Conservation (phyloP, 2,113 vertebrate species). For the Falco punctatus region DNA sequence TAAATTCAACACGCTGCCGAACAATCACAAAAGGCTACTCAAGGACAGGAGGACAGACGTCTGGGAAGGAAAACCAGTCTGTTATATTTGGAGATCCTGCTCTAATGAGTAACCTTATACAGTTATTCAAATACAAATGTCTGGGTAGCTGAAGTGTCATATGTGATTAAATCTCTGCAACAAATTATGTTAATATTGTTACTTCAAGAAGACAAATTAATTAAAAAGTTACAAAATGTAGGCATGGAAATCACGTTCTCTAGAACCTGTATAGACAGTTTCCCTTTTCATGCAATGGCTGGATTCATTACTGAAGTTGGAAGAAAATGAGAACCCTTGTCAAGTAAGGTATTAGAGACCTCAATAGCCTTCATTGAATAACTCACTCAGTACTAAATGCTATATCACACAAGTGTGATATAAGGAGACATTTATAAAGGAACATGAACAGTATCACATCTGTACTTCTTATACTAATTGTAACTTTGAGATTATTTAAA, state of each 20-base stretch:
- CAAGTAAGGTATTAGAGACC: not conserved
- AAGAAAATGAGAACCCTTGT: not conserved
- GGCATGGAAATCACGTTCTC: not conserved
- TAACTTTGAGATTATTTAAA: not conserved
- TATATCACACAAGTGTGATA: accelerated
- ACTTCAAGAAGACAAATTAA: conserved; percentile 55
- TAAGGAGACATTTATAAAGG: not conserved
- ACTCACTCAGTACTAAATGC: not conserved
- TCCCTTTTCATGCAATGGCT: conserved; percentile 4
- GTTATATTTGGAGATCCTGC: not conserved
- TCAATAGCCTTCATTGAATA: not conserved
- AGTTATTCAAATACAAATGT: conserved; percentile 34
- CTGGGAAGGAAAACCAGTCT: conserved; percentile 16
- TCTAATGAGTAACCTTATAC: not conserved
- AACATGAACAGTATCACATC: not conserved
- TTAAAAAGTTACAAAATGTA: conserved; percentile 27
- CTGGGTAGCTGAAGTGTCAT: not conserved
- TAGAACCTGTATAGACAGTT: conserved; percentile 29
- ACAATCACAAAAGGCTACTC: not conserved
- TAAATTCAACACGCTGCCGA: not conserved
- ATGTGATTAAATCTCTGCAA: conserved; percentile 3
- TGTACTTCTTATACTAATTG: not conserved
- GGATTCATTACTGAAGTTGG: not conserved
- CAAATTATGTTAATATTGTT: conserved; percentile 49
- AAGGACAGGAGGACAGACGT: conserved; percentile 1